These are phyloP conservation scores for Hiodon tergisus DNA, from an alignment of 2,113 vertebrate genomes.

Conservation along the genomic window DNA sequence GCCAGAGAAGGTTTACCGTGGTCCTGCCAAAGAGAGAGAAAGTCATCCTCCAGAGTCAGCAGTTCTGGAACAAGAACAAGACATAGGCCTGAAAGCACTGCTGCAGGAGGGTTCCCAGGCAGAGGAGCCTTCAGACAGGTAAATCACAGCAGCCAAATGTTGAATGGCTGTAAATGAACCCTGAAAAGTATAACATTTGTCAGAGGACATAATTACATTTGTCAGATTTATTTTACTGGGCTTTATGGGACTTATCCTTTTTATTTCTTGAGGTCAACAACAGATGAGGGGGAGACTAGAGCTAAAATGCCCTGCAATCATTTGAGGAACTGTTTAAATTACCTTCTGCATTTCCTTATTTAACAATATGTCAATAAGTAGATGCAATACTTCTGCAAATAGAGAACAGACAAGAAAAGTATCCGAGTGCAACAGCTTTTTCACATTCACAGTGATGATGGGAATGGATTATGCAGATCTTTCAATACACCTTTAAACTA, in stretches of 20 bases:
- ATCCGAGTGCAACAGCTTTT: no score
- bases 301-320: neutral
- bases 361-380: neutral
- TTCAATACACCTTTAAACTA: neutral
- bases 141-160: neutral
- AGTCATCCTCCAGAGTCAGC: neutral
- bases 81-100: neutral
- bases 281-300: slow-evolving; percentile 2
- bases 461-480: neutral
- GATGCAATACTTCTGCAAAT: no score
- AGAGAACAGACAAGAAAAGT: no score
- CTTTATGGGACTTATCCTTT: neutral
- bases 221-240: neutral
- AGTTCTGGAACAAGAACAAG: neutral
- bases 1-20: neutral
- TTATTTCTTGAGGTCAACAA: neutral
- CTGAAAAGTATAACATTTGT: neutral
- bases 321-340: neutral
- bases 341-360: neutral
- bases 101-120: neutral
- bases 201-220: neutral
- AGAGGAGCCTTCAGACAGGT: slow-evolving; percentile 29
- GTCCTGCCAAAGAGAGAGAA: neutral
- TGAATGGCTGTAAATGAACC: neutral
- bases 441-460: no score